Evolutionary conservation across 1,140 invertebrate species (phyloP).

Genomic region (Cydia pomonella): DNA sequence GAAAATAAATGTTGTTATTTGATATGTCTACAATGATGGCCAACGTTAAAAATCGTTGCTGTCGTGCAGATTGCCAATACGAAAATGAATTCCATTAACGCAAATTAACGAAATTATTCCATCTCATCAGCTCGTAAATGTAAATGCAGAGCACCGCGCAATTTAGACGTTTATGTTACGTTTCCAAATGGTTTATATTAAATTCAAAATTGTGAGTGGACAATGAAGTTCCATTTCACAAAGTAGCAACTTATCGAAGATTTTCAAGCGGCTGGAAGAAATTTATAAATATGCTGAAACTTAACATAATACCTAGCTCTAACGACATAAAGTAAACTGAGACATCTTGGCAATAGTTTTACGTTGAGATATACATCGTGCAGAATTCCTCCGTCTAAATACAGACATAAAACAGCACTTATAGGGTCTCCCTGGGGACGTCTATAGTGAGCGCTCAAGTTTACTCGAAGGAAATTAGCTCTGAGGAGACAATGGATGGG

Average conservation of each 20-base stretch:
- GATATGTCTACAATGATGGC: too few relatives aligned
- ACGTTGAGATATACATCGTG: neutral
- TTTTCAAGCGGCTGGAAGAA: neutral
- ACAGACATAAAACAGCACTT: slow-evolving; percentile 25
- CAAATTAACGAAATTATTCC: neutral
- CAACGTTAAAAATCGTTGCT: too few relatives aligned
- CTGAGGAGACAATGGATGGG: slow-evolving; percentile 26
- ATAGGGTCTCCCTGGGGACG: slow-evolving; percentile 17
- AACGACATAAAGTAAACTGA: neutral
- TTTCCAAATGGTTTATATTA: slow-evolving; percentile 54
- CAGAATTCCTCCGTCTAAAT: slow-evolving; percentile 8
- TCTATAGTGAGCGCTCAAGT: slow-evolving; percentile 31
- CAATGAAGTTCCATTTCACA: slow-evolving; percentile 37
- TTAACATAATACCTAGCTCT: neutral
- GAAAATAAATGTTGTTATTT: too few relatives aligned
- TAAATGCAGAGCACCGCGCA: neutral
- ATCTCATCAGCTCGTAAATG: neutral
- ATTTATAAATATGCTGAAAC: neutral
- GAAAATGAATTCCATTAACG: neutral
- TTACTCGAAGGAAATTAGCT: slow-evolving; percentile 32
- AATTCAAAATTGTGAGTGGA: slow-evolving; percentile 63
- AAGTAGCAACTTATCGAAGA: slow-evolving; percentile 59
- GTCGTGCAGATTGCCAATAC: neutral
- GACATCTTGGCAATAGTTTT: slow-evolving; percentile 2
- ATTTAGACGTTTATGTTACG: neutral